These are phyloP conservation scores for Cynaeus angustus DNA, from an alignment of 2,888 invertebrate species.

Conservation along the genomic window DNA sequence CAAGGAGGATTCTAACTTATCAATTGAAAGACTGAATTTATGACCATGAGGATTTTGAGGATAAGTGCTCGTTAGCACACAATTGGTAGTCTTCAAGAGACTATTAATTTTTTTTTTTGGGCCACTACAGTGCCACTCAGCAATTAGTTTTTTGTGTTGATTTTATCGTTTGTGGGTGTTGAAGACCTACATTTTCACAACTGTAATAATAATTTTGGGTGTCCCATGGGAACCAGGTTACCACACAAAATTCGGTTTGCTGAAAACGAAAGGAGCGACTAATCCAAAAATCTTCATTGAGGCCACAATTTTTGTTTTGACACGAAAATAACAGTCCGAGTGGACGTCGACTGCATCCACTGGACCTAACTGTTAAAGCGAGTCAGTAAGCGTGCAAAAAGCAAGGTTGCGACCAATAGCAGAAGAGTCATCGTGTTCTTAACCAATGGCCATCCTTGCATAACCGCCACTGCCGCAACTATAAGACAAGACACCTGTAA, in stretches of 20 bases:
- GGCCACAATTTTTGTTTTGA: background rate
- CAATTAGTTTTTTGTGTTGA: too few species aligned
- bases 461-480: constrained; percentile 63
- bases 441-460: constrained; percentile 66
- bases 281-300: background rate
- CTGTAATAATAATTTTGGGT: too few species aligned
- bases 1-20: background rate
- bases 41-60: too few species aligned
- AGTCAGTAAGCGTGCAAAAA: constrained; percentile 64
- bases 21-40: too few species aligned
- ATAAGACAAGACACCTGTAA: constrained; percentile 69
- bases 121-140: too few species aligned
- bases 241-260: background rate
- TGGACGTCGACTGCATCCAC: constrained; percentile 56
- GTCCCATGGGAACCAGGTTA: too few species aligned
- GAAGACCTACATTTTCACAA: too few species aligned
- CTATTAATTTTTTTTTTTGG: too few species aligned
- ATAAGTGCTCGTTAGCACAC: too few species aligned
- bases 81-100: too few species aligned
- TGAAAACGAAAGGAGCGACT: background rate
- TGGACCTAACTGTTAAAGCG: constrained; percentile 64
- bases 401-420: constrained; percentile 62
- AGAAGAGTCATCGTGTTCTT: constrained; percentile 62
- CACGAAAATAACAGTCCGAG: constrained; percentile 33
- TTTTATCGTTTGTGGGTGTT: too few species aligned